Base-by-base conservation (phyloP, 2,888 invertebrate species). In the Xestia sexstrigata region DNA sequence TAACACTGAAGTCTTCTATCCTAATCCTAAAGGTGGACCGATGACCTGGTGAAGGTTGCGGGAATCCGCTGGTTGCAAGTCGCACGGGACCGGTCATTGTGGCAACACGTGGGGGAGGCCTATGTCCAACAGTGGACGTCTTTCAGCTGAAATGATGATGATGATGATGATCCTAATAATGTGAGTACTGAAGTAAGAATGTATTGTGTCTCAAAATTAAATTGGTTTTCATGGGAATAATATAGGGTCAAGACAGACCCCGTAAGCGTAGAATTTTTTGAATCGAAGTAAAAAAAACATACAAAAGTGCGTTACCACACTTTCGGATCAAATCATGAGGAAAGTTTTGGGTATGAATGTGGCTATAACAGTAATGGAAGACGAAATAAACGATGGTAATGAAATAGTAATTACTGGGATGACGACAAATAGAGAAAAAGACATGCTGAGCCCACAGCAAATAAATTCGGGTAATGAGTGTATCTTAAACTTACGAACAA, bases 1-100 rank as follows among this genome's bases (percentile, higher is more conserved):
- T 60, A 73, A 58, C 63, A 81, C 74, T 77, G 70, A 78, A 65
- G 62, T 71, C 63, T 62, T 74, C 8, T 49, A 68, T 49, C 8
- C 39, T 39, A 39, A 39, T n/a, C 9, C 8, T 39, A 9, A 39
- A 39, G 39, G 39, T 39, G 39, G 35, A 35, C 39, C 39, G 39
- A 9, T 39, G 39, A 39, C 39, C 8, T 39, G 39, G 39, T 39
- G 9, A 39, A 39, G 39, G 39, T 39, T 39, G 39, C 9, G 39
- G 39, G 8, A 39, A 39, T 39, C 39, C 39, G 39, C 39, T 39
- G 8, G 8, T 8, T 39, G 39, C 39, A 0, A 39, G 39, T 39
- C 39, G 39, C 39, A 39, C 8, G 39, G 39, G 39, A 39, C 8
- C 39, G 39, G 7, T 39, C 39, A 39, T 8, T 39, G 39, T 39